Percentiles rank a stretch among this genome's conserved stretches.
phyloP scores from a whole-genome alignment of 2,888 invertebrate species.

The Philaethria dido region DNA sequence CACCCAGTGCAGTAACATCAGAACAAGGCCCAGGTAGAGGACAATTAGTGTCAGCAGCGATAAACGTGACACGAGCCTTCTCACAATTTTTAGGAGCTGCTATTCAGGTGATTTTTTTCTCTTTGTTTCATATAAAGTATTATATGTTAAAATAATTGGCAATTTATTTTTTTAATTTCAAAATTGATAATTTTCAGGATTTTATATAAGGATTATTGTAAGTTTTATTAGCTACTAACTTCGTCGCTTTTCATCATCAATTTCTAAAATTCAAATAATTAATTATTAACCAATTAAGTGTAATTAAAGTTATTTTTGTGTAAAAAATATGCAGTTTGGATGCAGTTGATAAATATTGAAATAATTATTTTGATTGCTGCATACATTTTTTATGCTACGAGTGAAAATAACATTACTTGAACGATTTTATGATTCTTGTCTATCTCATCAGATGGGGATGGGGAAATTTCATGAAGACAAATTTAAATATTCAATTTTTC shows the following conservation, averaged over 20 bases:
- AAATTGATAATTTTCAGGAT: slow-evolving; percentile 35
- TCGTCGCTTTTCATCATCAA: slow-evolving; percentile 22
- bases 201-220: slow-evolving; percentile 18
- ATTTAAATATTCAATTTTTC: too few species aligned
- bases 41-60: slow-evolving; percentile 87
- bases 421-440: too few species aligned
- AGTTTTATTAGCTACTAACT: slow-evolving; percentile 17
- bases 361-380: too few species aligned
- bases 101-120: slow-evolving; percentile 85
- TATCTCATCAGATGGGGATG: too few species aligned
- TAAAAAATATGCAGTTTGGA: too few species aligned
- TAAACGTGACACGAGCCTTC: slow-evolving; percentile 90
- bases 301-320: too few species aligned
- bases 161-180: slow-evolving; percentile 6
- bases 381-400: too few species aligned
- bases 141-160: neutral
- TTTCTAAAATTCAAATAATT: slow-evolving; percentile 12
- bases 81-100: slow-evolving; percentile 91
- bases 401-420: too few species aligned
- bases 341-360: too few species aligned
- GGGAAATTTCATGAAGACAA: too few species aligned
- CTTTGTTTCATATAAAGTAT: neutral
- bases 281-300: neutral
- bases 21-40: slow-evolving; percentile 71
- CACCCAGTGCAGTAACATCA: slow-evolving; percentile 69